A percentile compares a stretch with the other conserved stretches of the same genome.
These are phyloP conservation scores for Morone chrysops DNA, from an alignment of 2,113 vertebrate genomes.

Conservation along the genomic window DNA sequence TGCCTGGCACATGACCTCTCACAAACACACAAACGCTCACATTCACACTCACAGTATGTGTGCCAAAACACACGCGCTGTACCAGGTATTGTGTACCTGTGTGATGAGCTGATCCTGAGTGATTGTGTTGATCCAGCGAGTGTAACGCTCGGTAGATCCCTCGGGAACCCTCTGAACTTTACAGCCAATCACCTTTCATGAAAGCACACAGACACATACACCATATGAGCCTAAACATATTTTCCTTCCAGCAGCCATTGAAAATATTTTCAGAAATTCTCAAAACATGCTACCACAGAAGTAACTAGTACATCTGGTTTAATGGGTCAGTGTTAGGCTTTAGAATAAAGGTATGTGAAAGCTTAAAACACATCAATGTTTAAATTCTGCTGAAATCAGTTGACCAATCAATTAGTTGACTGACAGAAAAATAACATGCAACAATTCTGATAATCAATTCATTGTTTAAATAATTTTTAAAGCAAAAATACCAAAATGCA, in stretches of 20 bases:
- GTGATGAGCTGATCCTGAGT: slow-evolving; percentile 89
- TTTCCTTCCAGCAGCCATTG: not conserved
- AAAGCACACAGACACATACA: slow-evolving; percentile 46
- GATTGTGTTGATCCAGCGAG: slow-evolving; percentile 94
- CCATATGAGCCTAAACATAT: not conserved
- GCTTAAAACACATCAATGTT: not conserved
- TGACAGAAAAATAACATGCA: not conserved
- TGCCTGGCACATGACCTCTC: slow-evolving; percentile 73
- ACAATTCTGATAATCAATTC: not conserved
- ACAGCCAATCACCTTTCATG: slow-evolving; percentile 91
- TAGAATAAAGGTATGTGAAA: not conserved
- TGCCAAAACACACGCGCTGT: not conserved
- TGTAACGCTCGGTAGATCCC: slow-evolving; percentile 93
- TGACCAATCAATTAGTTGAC: not conserved
- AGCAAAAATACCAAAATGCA: not conserved
- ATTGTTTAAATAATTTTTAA: not conserved
- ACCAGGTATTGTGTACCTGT: slow-evolving; percentile 85
- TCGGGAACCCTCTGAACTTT: slow-evolving; percentile 87
- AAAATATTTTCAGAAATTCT: not conserved
- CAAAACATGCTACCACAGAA: not conserved
- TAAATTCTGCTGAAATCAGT: not conserved
- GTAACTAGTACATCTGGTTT: not conserved
- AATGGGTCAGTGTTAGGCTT: not conserved
- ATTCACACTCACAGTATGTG: not conserved
- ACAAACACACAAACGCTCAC: slow-evolving; percentile 23